Percentiles rank a stretch among this genome's conserved stretches.
Evolutionary conservation across 1,140 invertebrate genomes (phyloP).

Genomic region (Doryteuthis pealeii): DNA sequence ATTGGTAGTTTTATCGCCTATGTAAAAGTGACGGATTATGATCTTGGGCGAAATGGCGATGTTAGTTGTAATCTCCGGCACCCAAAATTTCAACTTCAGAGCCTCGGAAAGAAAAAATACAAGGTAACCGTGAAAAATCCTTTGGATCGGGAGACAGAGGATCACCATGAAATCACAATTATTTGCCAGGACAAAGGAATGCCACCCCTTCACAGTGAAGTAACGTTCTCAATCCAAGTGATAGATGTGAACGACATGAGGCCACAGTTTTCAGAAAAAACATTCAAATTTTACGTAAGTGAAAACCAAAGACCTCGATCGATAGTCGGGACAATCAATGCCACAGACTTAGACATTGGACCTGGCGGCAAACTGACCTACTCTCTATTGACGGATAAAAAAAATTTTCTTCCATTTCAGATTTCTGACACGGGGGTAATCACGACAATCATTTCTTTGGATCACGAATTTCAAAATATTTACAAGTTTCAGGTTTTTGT

Average conservation of each 20-base stretch:
- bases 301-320: no score
- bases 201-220: constrained; percentile 54
- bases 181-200: constrained; percentile 43
- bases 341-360: no score
- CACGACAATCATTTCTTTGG: no score
- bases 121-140: constrained; percentile 29
- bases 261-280: constrained; percentile 19
- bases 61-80: constrained; percentile 42
- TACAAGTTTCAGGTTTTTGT: no score
- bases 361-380: no score
- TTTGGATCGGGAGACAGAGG: constrained; percentile 26
- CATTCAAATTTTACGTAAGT: no score
- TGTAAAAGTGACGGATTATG: constrained; percentile 55
- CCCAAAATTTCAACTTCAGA: constrained; percentile 26
- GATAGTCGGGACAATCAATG: no score
- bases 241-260: constrained; percentile 46
- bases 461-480: no score
- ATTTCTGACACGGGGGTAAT: no score
- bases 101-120: constrained; percentile 32
- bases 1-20: constrained; percentile 69
- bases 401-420: no score
- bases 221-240: constrained; percentile 32
- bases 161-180: constrained; percentile 29
- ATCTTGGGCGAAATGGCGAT: constrained; percentile 63
- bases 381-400: no score